These are phyloP conservation scores for Rhynchotus rufescens DNA, from an alignment of 2,797 vertebrate genomes.

Conservation along the genomic window DNA sequence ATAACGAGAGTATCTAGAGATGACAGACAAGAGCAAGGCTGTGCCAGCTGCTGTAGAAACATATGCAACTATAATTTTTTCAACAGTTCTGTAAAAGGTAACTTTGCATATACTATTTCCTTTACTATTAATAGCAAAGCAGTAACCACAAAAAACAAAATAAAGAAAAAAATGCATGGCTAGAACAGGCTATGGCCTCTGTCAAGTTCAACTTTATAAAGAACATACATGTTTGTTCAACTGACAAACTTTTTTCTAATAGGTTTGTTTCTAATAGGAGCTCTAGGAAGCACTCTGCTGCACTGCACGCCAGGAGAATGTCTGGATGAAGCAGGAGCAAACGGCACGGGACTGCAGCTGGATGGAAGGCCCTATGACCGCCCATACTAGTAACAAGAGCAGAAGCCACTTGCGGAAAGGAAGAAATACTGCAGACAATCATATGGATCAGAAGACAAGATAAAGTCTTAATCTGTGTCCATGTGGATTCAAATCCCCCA, in stretches of 20 bases:
- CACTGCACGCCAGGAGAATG: not conserved
- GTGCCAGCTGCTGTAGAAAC: slow-evolving; percentile 25
- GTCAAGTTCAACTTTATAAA: not conserved
- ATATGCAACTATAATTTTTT: not conserved
- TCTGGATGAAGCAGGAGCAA: not conserved
- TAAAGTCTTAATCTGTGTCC: not conserved
- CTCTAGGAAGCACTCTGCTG: not conserved
- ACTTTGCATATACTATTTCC: not conserved
- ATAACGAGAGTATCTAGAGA: slow-evolving; percentile 40
- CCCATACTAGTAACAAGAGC: not conserved
- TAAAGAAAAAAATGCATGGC: not conserved
- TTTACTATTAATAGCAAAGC: not conserved
- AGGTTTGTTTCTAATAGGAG: not conserved
- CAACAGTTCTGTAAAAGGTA: slow-evolving; percentile 16
- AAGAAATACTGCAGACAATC: not conserved
- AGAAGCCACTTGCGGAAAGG: not conserved
- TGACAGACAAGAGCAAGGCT: slow-evolving; percentile 19
- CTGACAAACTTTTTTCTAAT: not conserved
- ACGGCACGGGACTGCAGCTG: not conserved
- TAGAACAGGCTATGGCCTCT: not conserved
- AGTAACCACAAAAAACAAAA: not conserved
- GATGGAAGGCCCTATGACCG: not conserved
- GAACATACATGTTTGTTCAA: not conserved
- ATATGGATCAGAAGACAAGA: not conserved
- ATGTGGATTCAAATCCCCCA: fast-evolving